These are phyloP conservation scores for Eulemur coronatus DNA, from an alignment of 2,797 vertebrate genomes.

Conservation along the genomic window DNA sequence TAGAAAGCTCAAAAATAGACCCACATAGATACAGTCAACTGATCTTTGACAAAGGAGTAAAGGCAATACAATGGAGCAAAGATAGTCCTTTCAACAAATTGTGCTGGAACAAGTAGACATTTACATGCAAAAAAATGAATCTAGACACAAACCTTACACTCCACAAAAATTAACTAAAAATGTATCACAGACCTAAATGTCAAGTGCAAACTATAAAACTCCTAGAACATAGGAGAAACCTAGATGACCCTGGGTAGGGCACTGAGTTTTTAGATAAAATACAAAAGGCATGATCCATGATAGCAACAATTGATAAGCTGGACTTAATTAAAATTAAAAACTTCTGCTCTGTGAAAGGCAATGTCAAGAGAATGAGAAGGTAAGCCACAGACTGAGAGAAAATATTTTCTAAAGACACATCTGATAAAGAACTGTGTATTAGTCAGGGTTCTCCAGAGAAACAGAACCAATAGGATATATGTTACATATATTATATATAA, in stretches of 20 bases:
- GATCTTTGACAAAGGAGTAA: background rate
- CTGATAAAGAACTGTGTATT: background rate
- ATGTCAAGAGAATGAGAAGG: background rate
- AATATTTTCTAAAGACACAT: background rate
- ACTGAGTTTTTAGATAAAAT: background rate
- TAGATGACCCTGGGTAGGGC: background rate
- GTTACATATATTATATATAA: background rate
- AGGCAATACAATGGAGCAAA: background rate
- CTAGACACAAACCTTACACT: background rate
- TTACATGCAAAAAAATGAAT: background rate
- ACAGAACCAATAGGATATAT: background rate
- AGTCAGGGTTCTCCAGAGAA: background rate
- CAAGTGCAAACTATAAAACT: background rate
- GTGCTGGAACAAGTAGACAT: background rate
- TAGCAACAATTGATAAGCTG: background rate
- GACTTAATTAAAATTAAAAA: background rate
- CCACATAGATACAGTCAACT: background rate
- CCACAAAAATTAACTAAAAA: background rate
- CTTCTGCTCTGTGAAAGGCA: background rate
- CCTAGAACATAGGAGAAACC: background rate
- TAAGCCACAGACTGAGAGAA: background rate
- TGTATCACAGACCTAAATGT: background rate
- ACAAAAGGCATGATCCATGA: background rate
- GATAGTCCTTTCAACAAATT: background rate
- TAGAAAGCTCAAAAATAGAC: background rate